A percentile compares a stretch with the other conserved stretches of the same genome.
phyloP scores from a whole-genome alignment of 2,888 invertebrate genomes.

The Priocnemis perturbator region DNA sequence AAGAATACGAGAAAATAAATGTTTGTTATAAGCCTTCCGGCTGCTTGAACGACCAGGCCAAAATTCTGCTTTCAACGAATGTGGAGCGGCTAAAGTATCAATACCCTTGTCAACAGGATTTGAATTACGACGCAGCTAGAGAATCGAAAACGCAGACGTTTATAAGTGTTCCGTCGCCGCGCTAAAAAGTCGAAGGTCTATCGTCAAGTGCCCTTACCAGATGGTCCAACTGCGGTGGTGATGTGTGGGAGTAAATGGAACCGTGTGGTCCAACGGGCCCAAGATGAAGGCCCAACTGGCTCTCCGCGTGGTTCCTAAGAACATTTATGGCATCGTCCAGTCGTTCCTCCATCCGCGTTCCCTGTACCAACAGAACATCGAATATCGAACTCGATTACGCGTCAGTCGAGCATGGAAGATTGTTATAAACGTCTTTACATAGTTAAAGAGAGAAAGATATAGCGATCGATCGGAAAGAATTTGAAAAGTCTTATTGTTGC shows the following conservation, averaged over 20 bases:
- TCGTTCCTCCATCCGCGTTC: constrained; percentile 95
- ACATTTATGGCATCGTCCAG: constrained; percentile 97
- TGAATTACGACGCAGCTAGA: too few relatives aligned
- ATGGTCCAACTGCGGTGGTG: constrained; percentile 77
- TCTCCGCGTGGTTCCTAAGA: constrained; percentile 94
- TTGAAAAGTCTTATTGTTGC: too few relatives aligned
- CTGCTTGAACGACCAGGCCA: too few relatives aligned
- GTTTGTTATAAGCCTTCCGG: neutral
- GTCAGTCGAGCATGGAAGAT: constrained; percentile 31
- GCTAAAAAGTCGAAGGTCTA: too few relatives aligned
- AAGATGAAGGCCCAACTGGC: constrained; percentile 79
- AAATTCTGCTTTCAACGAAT: too few relatives aligned
- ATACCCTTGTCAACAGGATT: too few relatives aligned
- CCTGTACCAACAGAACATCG: constrained; percentile 78
- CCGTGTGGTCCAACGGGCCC: constrained; percentile 76
- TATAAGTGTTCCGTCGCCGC: too few relatives aligned
- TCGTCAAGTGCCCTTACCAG: constrained; percentile 69
- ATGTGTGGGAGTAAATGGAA: constrained; percentile 77
- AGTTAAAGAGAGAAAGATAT: too few relatives aligned
- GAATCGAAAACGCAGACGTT: too few relatives aligned
- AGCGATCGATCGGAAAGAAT: too few relatives aligned
- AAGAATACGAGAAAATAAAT: neutral
- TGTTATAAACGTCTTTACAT: too few relatives aligned
- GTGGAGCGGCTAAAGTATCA: neutral
- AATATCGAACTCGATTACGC: constrained; percentile 68